phyloP scores from a whole-genome alignment of 2,113 vertebrate species.

The Cottus gobio region DNA sequence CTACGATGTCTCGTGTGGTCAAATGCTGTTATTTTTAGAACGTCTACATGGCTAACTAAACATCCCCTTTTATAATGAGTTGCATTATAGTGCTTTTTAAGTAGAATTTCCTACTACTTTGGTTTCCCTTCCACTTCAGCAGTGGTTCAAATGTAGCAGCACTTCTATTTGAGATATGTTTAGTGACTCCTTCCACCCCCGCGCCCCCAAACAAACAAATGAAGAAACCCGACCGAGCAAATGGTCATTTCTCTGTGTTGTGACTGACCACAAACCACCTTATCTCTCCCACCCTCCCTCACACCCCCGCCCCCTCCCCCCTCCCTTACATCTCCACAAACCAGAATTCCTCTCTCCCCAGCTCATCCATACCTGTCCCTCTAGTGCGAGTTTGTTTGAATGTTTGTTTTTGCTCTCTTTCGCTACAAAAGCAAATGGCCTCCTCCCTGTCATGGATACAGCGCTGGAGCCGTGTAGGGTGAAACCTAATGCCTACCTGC shows the following conservation, averaged over 20 bases:
- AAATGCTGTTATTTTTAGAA: neutral
- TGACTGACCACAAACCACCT: conserved; percentile 78
- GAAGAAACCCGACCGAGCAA: conserved; percentile 74
- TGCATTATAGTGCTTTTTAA: neutral
- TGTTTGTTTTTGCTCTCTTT: conserved; percentile 77
- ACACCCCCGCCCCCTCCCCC: conserved; percentile 53
- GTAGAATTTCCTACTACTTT: neutral
- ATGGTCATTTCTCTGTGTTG: conserved; percentile 76
- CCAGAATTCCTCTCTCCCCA: conserved; percentile 60
- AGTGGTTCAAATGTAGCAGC: neutral
- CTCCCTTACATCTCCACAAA: conserved; percentile 31
- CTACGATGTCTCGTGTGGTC: neutral
- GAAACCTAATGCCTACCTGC: conserved; percentile 81
- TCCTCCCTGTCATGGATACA: conserved; percentile 71
- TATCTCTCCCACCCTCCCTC: conserved; percentile 47
- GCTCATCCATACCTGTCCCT: conserved; percentile 68
- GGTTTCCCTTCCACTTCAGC: neutral
- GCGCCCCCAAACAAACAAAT: conserved; percentile 72
- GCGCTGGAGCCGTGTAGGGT: conserved; percentile 59
- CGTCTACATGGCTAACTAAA: neutral
- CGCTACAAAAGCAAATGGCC: conserved; percentile 77
- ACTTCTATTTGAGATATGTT: conserved; percentile 17
- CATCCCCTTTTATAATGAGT: neutral
- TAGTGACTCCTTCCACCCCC: conserved; percentile 8
- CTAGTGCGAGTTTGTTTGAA: conserved; percentile 52